These are phyloP conservation scores for Oncorhynchus mykiss DNA, from an alignment of 2,113 vertebrate genomes.

Conservation along the genomic window DNA sequence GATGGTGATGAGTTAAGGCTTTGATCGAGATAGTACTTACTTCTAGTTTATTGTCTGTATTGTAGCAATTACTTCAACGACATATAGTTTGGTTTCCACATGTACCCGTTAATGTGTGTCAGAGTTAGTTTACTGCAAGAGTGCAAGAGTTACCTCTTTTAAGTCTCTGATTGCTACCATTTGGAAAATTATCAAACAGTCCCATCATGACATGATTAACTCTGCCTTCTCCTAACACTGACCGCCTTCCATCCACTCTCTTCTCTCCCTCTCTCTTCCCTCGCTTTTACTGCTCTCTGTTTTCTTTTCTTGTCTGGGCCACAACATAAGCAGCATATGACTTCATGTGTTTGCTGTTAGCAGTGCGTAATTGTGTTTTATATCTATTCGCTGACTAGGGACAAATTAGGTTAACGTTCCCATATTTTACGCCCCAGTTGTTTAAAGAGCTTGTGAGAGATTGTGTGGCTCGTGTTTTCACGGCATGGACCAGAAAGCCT, in stretches of 20 bases:
- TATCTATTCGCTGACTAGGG: conserved; percentile 36
- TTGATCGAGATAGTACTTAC: too few relatives aligned
- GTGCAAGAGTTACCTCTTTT: not conserved
- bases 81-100: not conserved
- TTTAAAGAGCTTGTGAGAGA: conserved; percentile 39
- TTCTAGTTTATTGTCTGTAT: too few relatives aligned
- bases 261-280: not conserved
- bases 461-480: conserved; percentile 25
- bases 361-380: conserved; percentile 41
- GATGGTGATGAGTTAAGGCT: not conserved
- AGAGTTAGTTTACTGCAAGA: not conserved
- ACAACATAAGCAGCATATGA: conserved; percentile 25
- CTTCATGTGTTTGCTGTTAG: conserved; percentile 68
- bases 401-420: conserved; percentile 38
- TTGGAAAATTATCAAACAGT: conserved; percentile 16
- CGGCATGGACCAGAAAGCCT: not conserved
- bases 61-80: too few relatives aligned
- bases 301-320: conserved; percentile 22
- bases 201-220: conserved; percentile 17
- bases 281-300: conserved; percentile 5
- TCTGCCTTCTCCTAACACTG: not conserved
- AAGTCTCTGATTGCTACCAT: conserved; percentile 18
- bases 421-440: conserved; percentile 53
- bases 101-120: not conserved
- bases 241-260: not conserved